Evolutionary conservation across 2,113 vertebrate species (phyloP), one percentile per base, ranked within the genome.

Genomic region (Lontra canadensis): DNA sequence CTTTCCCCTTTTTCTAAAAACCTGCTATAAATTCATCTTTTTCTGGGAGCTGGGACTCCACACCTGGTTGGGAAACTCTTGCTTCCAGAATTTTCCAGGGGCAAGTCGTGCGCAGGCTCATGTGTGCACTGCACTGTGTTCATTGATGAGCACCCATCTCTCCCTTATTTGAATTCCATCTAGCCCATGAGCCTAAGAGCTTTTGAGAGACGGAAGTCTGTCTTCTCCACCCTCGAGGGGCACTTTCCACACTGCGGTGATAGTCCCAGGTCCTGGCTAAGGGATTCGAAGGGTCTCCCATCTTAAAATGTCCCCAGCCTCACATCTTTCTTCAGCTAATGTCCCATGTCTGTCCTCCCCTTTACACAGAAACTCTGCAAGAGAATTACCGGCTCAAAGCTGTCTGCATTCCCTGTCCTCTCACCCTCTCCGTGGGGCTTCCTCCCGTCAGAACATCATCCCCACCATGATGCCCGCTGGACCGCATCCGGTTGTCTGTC

Each of bases 81-180:
- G 1, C 26, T 95, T 83, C 61, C 49, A 86, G 67, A 85, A 34
- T 71, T 69, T 82, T 71, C 31, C 20, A 57, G 3, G 34, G 3
- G 1, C 21, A 31, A 11, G 36, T 34, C 1, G 5, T 31, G 17
- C 7, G 5, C 1, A 1, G 63, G 52, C 31, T 63, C 6, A 2
- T 3, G 0, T 6, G 4, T 17, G 3, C 14, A 4, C 23, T 15
- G 2, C 47, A 0, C 11, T n/a, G n/a, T 87, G 74, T 26, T 71
- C 39, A 1, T 6, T 17, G 55, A 31, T 25, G 29, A 31, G 26
- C 26, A 49, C 55, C 42, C 29, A n/a, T 79, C 36, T 85, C 9
- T 34, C 81, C 29, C 12, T 42, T 76, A 65, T 76, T 94, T 93
- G 55, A 95, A 42, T 76, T 85, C 29, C 44, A 21, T 63, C 79